phyloP scores from a whole-genome alignment of 2,888 invertebrate genomes.

The Dasysyrphus albostriatus region DNA sequence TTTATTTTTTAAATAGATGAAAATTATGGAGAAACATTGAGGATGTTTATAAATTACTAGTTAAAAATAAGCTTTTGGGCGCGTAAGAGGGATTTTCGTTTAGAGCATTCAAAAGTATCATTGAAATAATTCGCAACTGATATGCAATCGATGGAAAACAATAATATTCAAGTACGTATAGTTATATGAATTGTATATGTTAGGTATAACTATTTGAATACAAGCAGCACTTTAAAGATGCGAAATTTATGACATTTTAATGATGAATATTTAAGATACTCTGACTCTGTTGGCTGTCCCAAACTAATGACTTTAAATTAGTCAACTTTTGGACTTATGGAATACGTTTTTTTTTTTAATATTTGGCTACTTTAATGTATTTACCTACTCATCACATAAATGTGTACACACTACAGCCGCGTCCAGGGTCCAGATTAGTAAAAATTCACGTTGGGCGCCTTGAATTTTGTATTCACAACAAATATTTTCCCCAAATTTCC shows the following conservation, averaged over 20 bases:
- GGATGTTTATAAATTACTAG: constrained; percentile 57
- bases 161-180: neutral
- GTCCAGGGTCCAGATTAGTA: too few species aligned
- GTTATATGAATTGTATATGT: too few species aligned
- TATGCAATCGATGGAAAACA: neutral
- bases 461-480: too few species aligned
- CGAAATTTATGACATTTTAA: neutral
- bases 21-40: constrained; percentile 62
- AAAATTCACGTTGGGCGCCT: too few species aligned
- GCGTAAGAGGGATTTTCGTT: neutral
- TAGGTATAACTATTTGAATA: neutral
- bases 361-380: too few species aligned
- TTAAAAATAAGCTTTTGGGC: constrained; percentile 34
- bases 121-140: constrained; percentile 11
- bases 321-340: too few species aligned
- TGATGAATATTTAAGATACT: neutral
- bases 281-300: neutral
- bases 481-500: too few species aligned
- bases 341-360: too few species aligned
- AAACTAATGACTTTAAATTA: neutral
- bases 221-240: neutral
- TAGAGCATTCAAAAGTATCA: neutral
- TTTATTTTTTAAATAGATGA: constrained; percentile 45
- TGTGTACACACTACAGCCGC: too few species aligned
- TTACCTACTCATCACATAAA: too few species aligned